Evolutionary conservation across 2,888 invertebrate species (phyloP).

Genomic region (Dicycla oo): DNA sequence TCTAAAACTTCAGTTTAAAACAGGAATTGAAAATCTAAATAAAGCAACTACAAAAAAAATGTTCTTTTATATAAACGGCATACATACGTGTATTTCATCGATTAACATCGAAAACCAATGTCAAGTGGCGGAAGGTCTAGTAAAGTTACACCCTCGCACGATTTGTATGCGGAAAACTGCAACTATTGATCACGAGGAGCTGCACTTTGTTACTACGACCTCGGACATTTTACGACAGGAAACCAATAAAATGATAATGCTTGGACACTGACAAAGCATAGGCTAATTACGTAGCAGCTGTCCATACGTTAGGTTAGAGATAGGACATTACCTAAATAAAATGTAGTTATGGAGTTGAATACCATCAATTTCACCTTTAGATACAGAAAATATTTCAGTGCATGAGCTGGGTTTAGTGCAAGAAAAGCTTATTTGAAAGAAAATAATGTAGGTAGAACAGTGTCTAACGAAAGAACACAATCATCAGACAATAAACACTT

Average conservation of each 20-base stretch:
- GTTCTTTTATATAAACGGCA: neutral
- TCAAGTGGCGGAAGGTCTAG: constrained; percentile 50
- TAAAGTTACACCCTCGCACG: constrained; percentile 63
- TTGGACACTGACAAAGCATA: constrained; percentile 82
- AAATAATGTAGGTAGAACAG: neutral
- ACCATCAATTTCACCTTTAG: neutral
- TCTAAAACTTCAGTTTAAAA: neutral
- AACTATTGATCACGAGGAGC: constrained; percentile 75
- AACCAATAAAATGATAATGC: constrained; percentile 87
- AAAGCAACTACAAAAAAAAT: neutral
- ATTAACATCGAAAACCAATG: constrained; percentile 58
- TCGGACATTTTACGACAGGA: constrained; percentile 86
- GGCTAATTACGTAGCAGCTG: constrained; percentile 76
- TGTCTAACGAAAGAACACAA: neutral
- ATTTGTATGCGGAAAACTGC: constrained; percentile 79
- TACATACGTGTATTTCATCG: constrained; percentile 26
- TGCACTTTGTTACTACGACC: constrained; percentile 83
- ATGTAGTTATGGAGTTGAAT: neutral
- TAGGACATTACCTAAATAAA: constrained; percentile 23
- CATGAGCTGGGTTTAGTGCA: neutral
- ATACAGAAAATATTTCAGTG: neutral
- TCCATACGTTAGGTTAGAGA: constrained; percentile 44
- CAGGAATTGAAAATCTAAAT: neutral
- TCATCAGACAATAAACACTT: neutral
- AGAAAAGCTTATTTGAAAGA: neutral